A percentile compares a stretch with the other conserved stretches of the same genome.
Evolutionary conservation across 1,140 invertebrate species (phyloP).

Genomic region (Pseudomyrmex pallidus): DNA sequence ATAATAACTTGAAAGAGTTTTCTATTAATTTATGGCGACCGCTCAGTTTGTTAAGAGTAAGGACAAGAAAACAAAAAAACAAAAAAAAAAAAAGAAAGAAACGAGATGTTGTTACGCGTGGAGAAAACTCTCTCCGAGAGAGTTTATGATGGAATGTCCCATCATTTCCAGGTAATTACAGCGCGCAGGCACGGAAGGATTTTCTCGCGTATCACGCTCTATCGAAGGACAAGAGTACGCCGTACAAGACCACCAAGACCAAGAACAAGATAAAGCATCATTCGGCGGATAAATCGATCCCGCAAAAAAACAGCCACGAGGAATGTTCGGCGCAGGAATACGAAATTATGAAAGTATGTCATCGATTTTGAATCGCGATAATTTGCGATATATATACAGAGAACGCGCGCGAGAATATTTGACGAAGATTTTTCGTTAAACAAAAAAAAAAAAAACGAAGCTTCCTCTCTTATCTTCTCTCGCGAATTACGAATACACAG

Average conservation of each 20-base stretch:
- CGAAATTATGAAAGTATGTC: constrained; percentile 89
- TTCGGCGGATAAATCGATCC: constrained; percentile 74
- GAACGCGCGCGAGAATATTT: neutral
- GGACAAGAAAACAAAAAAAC: constrained; percentile 14
- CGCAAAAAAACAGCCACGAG: constrained; percentile 77
- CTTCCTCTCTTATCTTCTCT: neutral
- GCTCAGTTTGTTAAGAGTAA: constrained; percentile 42
- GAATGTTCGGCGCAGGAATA: constrained; percentile 89
- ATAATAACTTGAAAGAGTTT: constrained; percentile 55
- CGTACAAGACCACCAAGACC: constrained; percentile 34
- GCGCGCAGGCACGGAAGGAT: constrained; percentile 51
- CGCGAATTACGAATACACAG: neutral
- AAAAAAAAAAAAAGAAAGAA: no score
- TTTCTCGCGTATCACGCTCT: constrained; percentile 46
- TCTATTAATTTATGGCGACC: constrained; percentile 56
- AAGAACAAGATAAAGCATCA: constrained; percentile 74
- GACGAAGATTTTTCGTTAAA: neutral
- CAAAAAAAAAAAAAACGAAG: neutral
- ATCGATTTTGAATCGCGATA: constrained; percentile 25
- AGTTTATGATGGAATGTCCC: constrained; percentile 47
- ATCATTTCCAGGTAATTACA: constrained; percentile 57
- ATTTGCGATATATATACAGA: neutral
- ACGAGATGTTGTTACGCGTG: constrained; percentile 24
- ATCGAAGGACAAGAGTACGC: constrained; percentile 67
- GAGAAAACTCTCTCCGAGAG: neutral